These are phyloP conservation scores for Vidua chalybeata DNA, from an alignment of 2,113 vertebrate genomes.

Conservation along the genomic window DNA sequence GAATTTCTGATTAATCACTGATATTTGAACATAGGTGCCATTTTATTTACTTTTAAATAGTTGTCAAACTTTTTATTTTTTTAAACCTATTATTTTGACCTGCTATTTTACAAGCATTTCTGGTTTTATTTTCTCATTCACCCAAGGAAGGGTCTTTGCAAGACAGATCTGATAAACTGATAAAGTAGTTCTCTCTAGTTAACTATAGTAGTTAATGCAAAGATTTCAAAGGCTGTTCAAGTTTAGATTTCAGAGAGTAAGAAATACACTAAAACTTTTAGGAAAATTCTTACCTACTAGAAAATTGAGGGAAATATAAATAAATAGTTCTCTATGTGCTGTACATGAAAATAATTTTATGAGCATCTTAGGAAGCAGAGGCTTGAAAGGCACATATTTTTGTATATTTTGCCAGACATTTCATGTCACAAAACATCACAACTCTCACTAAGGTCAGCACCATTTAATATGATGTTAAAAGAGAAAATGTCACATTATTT, in stretches of 20 bases:
- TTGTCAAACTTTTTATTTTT: not conserved
- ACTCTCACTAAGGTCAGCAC: not conserved
- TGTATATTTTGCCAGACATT: not conserved
- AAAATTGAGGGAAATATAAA: not conserved
- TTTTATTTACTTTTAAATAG: constrained; percentile 2
- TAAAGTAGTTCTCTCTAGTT: not conserved
- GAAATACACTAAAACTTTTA: not conserved
- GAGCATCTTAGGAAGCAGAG: not conserved
- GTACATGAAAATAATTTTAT: not conserved
- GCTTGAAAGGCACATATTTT: not conserved
- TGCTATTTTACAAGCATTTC: not conserved
- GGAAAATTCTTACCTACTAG: not conserved
- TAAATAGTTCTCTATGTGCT: not conserved
- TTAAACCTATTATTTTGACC: not conserved
- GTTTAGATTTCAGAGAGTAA: not conserved
- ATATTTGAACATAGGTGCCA: not conserved
- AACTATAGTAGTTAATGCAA: not conserved
- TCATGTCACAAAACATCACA: not conserved
- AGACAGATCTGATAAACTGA: not conserved
- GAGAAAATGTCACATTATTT: not conserved
- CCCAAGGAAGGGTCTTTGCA: not conserved
- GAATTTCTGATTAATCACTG: not conserved
- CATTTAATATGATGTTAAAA: not conserved
- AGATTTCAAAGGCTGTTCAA: not conserved
- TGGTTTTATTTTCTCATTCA: not conserved